phyloP scores from a whole-genome alignment of 2,113 vertebrate genomes.

The Tringa solitaria region DNA sequence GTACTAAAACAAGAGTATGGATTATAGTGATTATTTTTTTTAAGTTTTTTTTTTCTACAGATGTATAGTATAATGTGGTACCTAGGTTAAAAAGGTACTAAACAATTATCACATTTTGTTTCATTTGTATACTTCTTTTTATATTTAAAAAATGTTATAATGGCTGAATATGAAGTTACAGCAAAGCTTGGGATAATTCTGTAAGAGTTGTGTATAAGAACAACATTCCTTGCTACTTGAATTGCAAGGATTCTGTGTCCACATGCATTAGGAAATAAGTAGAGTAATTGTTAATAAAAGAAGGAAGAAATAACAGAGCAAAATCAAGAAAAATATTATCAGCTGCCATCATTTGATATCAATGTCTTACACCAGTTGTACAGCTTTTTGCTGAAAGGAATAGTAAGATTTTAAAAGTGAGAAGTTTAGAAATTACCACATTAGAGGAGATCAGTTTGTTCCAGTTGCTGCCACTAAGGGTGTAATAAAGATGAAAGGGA shows the following conservation, averaged over 20 bases:
- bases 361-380: not conserved
- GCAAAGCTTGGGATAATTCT: not conserved
- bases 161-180: not conserved
- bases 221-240: not conserved
- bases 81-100: not conserved
- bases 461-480: accelerated
- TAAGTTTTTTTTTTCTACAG: not conserved
- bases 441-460: not conserved
- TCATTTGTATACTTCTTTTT: not conserved
- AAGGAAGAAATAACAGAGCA: not conserved
- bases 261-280: not conserved
- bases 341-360: not conserved
- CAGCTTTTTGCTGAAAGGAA: not conserved
- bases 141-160: not conserved
- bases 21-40: not conserved
- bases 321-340: not conserved
- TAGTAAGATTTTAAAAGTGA: not conserved
- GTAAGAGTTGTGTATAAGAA: not conserved
- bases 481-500: not conserved
- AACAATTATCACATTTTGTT: not conserved
- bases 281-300: not conserved
- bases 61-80: not conserved
- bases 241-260: not conserved
- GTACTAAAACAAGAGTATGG: not conserved
- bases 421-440: not conserved